Evolutionary conservation across 2,113 vertebrate species (phyloP), one percentile per base, ranked within the genome.

Genomic region (Loxodonta africana): DNA sequence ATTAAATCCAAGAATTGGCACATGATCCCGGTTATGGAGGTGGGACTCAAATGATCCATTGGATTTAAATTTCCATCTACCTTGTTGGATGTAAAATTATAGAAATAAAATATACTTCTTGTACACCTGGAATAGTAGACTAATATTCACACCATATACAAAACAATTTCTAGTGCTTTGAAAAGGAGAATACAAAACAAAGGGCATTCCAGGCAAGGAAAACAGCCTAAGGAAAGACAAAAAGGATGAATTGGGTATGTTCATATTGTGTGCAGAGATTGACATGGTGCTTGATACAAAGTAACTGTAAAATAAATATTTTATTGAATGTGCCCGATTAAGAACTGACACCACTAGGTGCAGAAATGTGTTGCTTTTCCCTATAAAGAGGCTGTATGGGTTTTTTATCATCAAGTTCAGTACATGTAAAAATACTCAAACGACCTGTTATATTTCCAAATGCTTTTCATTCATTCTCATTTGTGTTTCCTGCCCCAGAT

Each of bases 61-160:
- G 12, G 86, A 90, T 57, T 92, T 88, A 71, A 90, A 88, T 84
- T 76, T 90, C 15, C 41, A 83, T 60, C 82, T 60, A 91, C n/a
- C 81, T 77, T 80, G 2, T 94, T 87, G 5, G 15, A 33, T 86
- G 25, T 69, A 18, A 2, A 71, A 76, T 51, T 73, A 71, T 26
- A 94, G 23, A 87, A 46, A 94, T 78, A 87, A 94, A 96, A 90
- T 67, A 41, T 53, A 92, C 17, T 77, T 83, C 9, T 57, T 84
- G 73, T 8, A 51, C 20, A 60, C 37, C 46, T 28, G 0, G 62
- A 88, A 60, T 63, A 76, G 1, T 91, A 93, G 15, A 69, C 21
- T 60, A 21, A 95, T 91, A 57, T 93, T 80, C 10, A 77, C 9
- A 65, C 1, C 26, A 1, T 77, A 53, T 46, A 30, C 46, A 87